phyloP scores from a whole-genome alignment of 2,888 invertebrate species.

The Cataglyphis rosenhaueri region DNA sequence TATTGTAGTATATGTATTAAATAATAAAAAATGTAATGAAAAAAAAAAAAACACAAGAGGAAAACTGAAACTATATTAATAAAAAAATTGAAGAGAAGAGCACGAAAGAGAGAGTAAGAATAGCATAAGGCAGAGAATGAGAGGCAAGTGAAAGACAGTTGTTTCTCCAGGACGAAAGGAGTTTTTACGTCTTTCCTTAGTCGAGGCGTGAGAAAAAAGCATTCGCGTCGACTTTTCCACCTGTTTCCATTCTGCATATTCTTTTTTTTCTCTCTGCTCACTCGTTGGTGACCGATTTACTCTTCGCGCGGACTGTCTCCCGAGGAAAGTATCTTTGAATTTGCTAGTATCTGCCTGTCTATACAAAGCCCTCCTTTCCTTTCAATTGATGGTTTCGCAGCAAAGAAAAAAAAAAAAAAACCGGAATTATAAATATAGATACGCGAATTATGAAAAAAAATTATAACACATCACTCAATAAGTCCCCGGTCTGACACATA shows the following conservation, averaged over 20 bases:
- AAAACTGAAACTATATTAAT: background rate
- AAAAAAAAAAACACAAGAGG: background rate
- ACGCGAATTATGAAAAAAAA: background rate
- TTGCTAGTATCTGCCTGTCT: background rate
- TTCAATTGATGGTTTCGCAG: background rate
- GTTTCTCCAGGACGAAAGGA: constrained; percentile 28
- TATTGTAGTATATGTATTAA: background rate
- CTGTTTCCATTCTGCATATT: constrained; percentile 27
- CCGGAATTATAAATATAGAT: background rate
- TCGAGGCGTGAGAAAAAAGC: constrained; percentile 51
- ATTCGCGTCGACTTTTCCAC: constrained; percentile 62
- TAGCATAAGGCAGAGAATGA: background rate
- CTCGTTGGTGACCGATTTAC: constrained; percentile 58
- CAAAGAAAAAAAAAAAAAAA: constrained; percentile 4
- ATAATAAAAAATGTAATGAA: constrained; percentile 13
- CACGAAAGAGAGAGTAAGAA: background rate
- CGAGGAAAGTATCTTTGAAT: constrained; percentile 60
- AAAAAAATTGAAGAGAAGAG: background rate
- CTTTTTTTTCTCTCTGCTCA: constrained; percentile 31
- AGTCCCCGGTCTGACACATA: too few relatives aligned
- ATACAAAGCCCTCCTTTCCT: background rate
- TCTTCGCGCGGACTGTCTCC: constrained; percentile 22
- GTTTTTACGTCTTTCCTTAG: constrained; percentile 56
- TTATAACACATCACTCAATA: too few relatives aligned
- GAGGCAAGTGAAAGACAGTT: constrained; percentile 30